A percentile compares a stretch with the other conserved stretches of the same genome.
phyloP scores from a whole-genome alignment of 2,797 vertebrate genomes.

The Neomorphus geoffroyi region DNA sequence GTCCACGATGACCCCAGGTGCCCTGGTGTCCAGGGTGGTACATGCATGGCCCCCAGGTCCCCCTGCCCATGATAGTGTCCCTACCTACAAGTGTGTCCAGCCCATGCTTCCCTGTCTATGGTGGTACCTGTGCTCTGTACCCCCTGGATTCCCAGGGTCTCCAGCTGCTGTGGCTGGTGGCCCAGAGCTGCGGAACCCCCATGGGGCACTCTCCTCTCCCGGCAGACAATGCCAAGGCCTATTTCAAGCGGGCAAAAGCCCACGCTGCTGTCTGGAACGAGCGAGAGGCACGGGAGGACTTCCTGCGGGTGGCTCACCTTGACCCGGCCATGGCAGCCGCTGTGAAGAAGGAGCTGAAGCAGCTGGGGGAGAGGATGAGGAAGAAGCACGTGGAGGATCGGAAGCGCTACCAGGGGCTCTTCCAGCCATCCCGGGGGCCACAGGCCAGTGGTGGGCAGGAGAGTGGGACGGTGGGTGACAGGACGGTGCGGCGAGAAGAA shows the following conservation, averaged over 20 bases:
- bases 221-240: constrained; percentile 76
- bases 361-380: constrained; percentile 81
- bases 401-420: constrained; percentile 83
- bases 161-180: not conserved
- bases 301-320: constrained; percentile 69
- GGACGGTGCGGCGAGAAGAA: accelerated
- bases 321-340: constrained; percentile 66
- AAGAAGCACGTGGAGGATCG: constrained; percentile 87
- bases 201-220: not conserved
- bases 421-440: not conserved
- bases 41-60: not conserved
- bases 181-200: not conserved
- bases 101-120: no score
- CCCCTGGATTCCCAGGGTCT: not conserved
- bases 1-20: no score
- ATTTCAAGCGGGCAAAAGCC: constrained; percentile 80
- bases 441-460: not conserved
- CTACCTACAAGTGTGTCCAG: no score
- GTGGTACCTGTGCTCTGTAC: accelerated
- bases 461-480: accelerated
- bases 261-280: constrained; percentile 79
- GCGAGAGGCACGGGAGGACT: constrained; percentile 69
- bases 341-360: constrained; percentile 69
- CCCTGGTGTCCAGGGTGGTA: no score
- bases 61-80: not conserved